A percentile compares a stretch with the other conserved stretches of the same genome.
These are phyloP conservation scores for Protula sp. DNA, from an alignment of 2,888 invertebrate genomes.

Conservation along the genomic window DNA sequence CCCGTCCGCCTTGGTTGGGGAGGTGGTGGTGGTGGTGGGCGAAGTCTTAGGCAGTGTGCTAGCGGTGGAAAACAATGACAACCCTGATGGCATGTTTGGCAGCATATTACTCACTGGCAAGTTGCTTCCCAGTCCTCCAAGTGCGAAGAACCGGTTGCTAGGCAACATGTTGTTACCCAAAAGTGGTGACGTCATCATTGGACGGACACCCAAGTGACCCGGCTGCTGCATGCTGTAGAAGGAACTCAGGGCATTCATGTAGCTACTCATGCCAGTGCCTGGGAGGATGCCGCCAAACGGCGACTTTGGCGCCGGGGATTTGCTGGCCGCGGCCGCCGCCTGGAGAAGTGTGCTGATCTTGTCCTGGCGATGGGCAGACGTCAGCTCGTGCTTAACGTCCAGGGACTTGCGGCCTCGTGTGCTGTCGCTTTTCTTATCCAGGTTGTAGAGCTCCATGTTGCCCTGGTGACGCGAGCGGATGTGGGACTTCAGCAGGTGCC, in stretches of 20 bases:
- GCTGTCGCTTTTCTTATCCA: slow-evolving; percentile 41
- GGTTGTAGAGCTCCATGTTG: slow-evolving; percentile 52
- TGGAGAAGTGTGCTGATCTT: slow-evolving; percentile 22
- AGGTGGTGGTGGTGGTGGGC: too few species aligned
- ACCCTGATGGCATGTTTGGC: slow-evolving; percentile 2
- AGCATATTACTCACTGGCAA: slow-evolving; percentile 1
- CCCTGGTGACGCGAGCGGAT: slow-evolving; percentile 52
- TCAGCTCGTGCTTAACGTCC: slow-evolving; percentile 16
- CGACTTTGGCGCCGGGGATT: background rate
- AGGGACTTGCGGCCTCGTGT: slow-evolving; percentile 25
- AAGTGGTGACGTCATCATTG: slow-evolving; percentile 14
- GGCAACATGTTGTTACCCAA: slow-evolving; percentile 8
- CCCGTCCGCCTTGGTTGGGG: too few species aligned
- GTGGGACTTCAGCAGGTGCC: slow-evolving; percentile 52
- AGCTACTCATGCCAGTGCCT: slow-evolving; percentile 3
- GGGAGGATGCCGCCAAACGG: background rate
- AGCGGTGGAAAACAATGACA: slow-evolving; percentile 5
- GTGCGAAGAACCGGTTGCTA: background rate
- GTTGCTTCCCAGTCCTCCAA: background rate
- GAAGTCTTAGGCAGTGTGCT: background rate
- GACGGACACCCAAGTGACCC: slow-evolving; percentile 8
- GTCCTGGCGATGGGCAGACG: slow-evolving; percentile 11
- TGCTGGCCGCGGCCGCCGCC: slow-evolving; percentile 6
- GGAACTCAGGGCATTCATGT: slow-evolving; percentile 14
- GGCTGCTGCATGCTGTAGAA: background rate